phyloP scores from a whole-genome alignment of 2,888 invertebrate species.

The Apodemia duryi region DNA sequence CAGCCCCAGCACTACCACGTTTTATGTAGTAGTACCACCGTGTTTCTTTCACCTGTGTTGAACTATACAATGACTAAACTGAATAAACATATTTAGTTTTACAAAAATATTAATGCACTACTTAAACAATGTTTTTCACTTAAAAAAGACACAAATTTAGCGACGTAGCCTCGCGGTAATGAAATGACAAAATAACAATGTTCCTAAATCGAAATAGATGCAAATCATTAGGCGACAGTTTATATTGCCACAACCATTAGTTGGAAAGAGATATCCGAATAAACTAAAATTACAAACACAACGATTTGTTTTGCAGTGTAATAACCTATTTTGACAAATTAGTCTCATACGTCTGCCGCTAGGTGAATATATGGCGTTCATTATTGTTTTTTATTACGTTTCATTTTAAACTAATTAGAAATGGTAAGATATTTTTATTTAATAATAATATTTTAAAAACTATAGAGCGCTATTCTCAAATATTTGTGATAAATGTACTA shows the following conservation, averaged over 20 bases:
- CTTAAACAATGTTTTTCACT: conserved; percentile 34
- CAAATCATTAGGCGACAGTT: conserved; percentile 35
- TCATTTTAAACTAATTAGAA: conserved; percentile 34
- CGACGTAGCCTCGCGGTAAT: conserved; percentile 68
- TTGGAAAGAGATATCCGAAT: conserved; percentile 47
- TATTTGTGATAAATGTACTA: background rate
- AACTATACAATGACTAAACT: conserved; percentile 42
- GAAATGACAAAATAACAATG: conserved; percentile 34
- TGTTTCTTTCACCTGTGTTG: conserved; percentile 56
- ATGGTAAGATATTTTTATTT: background rate
- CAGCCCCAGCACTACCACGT: conserved; percentile 36
- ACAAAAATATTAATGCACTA: conserved; percentile 26
- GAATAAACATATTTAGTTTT: conserved; percentile 52
- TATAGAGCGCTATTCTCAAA: background rate
- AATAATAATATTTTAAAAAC: background rate
- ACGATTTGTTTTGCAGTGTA: conserved; percentile 44
- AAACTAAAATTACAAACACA: conserved; percentile 32
- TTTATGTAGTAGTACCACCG: conserved; percentile 34
- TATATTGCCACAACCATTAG: conserved; percentile 20
- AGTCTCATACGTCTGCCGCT: conserved; percentile 65
- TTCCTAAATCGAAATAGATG: conserved; percentile 41
- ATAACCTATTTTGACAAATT: conserved; percentile 76
- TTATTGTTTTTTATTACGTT: conserved; percentile 41
- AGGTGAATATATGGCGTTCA: conserved; percentile 53
- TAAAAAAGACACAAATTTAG: conserved; percentile 57